Evolutionary conservation across 2,888 invertebrate species (phyloP), one percentile per base, ranked within the genome.

Genomic region (Crioceris asparagi): DNA sequence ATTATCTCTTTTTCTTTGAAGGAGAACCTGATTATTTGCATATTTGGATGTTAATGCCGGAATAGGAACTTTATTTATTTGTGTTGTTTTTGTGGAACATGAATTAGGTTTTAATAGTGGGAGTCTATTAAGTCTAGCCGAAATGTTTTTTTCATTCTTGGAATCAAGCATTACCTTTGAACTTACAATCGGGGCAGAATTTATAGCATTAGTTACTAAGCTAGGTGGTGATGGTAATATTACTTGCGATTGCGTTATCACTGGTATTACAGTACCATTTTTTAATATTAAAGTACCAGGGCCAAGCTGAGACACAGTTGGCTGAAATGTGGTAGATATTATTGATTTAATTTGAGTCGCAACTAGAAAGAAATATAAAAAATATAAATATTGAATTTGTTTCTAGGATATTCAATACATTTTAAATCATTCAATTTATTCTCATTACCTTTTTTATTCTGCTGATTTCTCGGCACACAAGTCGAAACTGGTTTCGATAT

Each of bases 11-110:
- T 23, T 40, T 44, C 27, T 37, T 37, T 40, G 39, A 31, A 17
- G 31, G 14, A 42, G 17, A 3, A 36, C 15, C 8, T 18, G 32
- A 7, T 29, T 16, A 11, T 44, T 48, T 12, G 52, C 53, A 48
- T 59, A 60, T 17, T 49, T 49, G 10, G 62, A 59, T 5, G 59
- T 55, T 32, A 64, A 48, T 2, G 64, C 61, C 4, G 65, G 63
- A 36, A 67, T 66, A 6, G 65, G 65, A 15, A 66, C 57, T 51
- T 64, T 66, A 51, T 64, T 65, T 4, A 61, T 54, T 44, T 62
- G 64, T 3, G 62, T 62, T 2, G 64, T 62, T 44, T 49, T 52
- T 2, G 64, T 64, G 12, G 57, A 35, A 33, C 54, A 57, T n/a
- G 45, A 44, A 41, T 55, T 55, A 4, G 51, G 46, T 39, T 27